phyloP scores from a whole-genome alignment of 2,797 vertebrate genomes.

The Leptoclinus maculatus region DNA sequence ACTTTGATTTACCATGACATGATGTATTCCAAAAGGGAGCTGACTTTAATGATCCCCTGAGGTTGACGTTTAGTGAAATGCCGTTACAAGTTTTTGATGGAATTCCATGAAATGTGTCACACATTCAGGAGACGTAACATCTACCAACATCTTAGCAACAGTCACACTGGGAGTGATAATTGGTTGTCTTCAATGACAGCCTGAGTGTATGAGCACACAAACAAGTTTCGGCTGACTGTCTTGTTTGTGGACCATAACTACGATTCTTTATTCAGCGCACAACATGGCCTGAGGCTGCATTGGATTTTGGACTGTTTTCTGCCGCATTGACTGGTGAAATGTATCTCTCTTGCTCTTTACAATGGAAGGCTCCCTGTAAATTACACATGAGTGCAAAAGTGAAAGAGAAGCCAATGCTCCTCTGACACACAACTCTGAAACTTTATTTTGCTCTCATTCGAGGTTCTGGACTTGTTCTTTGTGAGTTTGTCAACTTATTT shows the following conservation, averaged over 20 bases:
- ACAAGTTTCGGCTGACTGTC: background rate
- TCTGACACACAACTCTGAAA: background rate
- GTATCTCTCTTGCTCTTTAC: background rate
- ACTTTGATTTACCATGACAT: background rate
- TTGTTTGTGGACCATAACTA: conserved; percentile 23
- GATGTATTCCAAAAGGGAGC: background rate
- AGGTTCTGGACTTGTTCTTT: background rate
- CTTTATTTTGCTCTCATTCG: background rate
- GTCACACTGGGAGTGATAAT: background rate
- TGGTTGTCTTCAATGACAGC: conserved; percentile 5
- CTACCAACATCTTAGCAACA: background rate
- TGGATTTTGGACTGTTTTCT: conserved; percentile 20
- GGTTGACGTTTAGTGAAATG: background rate
- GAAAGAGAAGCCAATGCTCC: background rate
- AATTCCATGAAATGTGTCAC: background rate
- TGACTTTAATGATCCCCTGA: background rate
- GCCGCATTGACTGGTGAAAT: conserved; percentile 1
- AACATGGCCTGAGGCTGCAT: conserved; percentile 20
- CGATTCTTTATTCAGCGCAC: conserved; percentile 35
- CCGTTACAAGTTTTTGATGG: background rate
- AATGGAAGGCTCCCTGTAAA: background rate
- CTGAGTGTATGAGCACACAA: background rate
- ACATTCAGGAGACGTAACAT: too few species aligned
- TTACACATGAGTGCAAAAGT: conserved; percentile 8
- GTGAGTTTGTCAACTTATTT: background rate